Conservation (phyloP, 2,797 vertebrate species). For the Pangasius djambal region DNA sequence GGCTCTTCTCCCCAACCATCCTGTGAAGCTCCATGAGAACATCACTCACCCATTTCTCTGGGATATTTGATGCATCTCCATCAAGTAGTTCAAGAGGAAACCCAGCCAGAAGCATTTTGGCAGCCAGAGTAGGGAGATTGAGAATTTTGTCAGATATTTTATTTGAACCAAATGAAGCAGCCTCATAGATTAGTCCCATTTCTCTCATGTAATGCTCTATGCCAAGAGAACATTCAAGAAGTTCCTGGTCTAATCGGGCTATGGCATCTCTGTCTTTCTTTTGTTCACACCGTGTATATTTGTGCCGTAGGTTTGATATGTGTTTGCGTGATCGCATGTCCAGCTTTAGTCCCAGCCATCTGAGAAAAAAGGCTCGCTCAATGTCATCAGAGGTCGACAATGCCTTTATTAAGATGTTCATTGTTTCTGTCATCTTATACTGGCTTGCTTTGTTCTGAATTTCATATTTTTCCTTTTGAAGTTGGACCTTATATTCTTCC, state of each 20-base stretch:
- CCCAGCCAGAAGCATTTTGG: slow-evolving; percentile 65
- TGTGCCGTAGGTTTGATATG: neutral
- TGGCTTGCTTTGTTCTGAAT: neutral
- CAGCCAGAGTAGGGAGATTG: slow-evolving; percentile 64
- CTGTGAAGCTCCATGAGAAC: slow-evolving; percentile 67
- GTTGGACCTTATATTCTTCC: neutral
- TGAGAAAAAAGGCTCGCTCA: slow-evolving; percentile 19
- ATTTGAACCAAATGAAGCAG: slow-evolving; percentile 24
- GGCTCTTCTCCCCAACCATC: slow-evolving; percentile 61
- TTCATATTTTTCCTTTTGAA: neutral
- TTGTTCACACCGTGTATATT: neutral
- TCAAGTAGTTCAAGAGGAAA: slow-evolving; percentile 70
- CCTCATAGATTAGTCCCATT: slow-evolving; percentile 70
- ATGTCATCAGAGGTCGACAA: neutral
- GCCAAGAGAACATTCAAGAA: slow-evolving; percentile 65
- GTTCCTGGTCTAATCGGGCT: slow-evolving; percentile 32
- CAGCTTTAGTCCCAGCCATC: slow-evolving; percentile 15
- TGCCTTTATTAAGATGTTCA: neutral
- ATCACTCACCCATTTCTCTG: slow-evolving; percentile 66
- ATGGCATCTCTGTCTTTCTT: slow-evolving; percentile 12
- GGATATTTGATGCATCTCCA: slow-evolving; percentile 67
- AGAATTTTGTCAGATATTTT: slow-evolving; percentile 43
- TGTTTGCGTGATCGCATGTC: slow-evolving; percentile 5
- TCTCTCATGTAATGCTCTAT: slow-evolving; percentile 74
- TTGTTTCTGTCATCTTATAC: neutral